Evolutionary conservation across 92 coral and sea anemone species (phyloP), one percentile per base, ranked within the genome.

Genomic region (Galaxea fascicularis): DNA sequence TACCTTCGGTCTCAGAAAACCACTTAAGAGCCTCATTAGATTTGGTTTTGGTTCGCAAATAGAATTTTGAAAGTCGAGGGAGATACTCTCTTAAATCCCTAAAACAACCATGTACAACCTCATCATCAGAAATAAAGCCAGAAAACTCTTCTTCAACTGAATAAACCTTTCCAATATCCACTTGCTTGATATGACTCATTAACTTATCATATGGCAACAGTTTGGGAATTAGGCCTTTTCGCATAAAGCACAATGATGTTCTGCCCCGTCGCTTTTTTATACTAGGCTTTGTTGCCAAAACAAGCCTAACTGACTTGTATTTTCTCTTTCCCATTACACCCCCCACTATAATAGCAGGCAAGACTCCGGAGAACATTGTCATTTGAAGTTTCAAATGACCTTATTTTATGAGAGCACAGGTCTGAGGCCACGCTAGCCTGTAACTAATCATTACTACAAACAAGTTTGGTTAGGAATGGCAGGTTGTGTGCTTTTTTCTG

Each of bases 381-480:
- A 79, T 79, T 28, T 53, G 93, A 89, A 74, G 59, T 73, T 89
- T 89, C 93, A 85, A 89, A 85, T 71, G 84, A 66, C 59, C 77
- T 47, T 54, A 79, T 47, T 45, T 78, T 51, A 22, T 24, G 24
- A 85, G 79, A 78, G 71, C 64, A 89, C 21, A 18, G 74, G 49
- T 79, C 80, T 84, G 93, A 85, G 59, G 76, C 90, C 15, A 85
- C 90, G 79, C 83, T 59, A 29, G 73, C 85, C n/a, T 86, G 90
- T 44, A 90, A 59, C 81, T 66, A 73, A 18, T 74, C 80, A 62
- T 79, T 73, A 76, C 83, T 85, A 54, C 82, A 86, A 52, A 89
- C 83, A 54, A 70, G 85, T 27, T 89, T 73, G 64, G 54, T 49
- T 84, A 78, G 73, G 76, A 79, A 41, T 35, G 74, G 86, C 79